A percentile compares a stretch with the other conserved stretches of the same genome.
Evolutionary conservation across 2,888 invertebrate genomes (phyloP).

Genomic region (Dryococelus australis): DNA sequence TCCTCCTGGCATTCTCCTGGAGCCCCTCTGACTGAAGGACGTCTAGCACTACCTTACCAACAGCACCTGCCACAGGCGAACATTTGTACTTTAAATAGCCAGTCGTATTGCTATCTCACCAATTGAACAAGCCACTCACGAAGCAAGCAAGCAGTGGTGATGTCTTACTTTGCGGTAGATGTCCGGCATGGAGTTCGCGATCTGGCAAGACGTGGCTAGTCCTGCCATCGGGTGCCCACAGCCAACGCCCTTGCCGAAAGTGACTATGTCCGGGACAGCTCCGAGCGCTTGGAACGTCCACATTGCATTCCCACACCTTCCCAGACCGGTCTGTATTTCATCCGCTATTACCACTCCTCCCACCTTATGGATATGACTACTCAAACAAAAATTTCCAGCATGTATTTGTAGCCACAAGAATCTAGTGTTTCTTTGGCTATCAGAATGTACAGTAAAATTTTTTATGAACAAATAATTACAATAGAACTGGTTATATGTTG

Average conservation of each 20-base stretch:
- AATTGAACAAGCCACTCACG: not conserved
- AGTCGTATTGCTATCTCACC: not conserved
- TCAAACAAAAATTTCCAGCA: not conserved
- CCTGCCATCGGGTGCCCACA: constrained; percentile 67
- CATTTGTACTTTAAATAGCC: constrained; percentile 58
- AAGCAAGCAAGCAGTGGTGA: not conserved
- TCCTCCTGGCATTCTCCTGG: constrained; percentile 57
- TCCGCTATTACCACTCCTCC: constrained; percentile 67
- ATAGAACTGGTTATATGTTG: too few species aligned
- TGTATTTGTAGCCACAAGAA: not conserved
- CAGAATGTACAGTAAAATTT: too few species aligned
- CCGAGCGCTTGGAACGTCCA: constrained; percentile 65
- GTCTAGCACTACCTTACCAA: constrained; percentile 65
- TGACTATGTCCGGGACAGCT: constrained; percentile 64
- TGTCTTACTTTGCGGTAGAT: constrained; percentile 24
- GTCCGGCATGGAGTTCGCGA: constrained; percentile 54
- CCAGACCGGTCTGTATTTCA: constrained; percentile 68
- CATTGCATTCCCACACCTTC: constrained; percentile 64
- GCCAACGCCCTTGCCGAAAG: constrained; percentile 55
- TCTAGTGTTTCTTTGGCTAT: too few species aligned
- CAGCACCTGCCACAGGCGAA: constrained; percentile 63
- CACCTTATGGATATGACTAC: constrained; percentile 59
- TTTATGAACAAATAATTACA: too few species aligned
- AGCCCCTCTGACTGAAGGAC: constrained; percentile 60
- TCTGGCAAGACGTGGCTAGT: constrained; percentile 64